A percentile compares a stretch with the other conserved stretches of the same genome.
Evolutionary conservation across 2,888 invertebrate species (phyloP).

Genomic region (Chaetoderma sp.): DNA sequence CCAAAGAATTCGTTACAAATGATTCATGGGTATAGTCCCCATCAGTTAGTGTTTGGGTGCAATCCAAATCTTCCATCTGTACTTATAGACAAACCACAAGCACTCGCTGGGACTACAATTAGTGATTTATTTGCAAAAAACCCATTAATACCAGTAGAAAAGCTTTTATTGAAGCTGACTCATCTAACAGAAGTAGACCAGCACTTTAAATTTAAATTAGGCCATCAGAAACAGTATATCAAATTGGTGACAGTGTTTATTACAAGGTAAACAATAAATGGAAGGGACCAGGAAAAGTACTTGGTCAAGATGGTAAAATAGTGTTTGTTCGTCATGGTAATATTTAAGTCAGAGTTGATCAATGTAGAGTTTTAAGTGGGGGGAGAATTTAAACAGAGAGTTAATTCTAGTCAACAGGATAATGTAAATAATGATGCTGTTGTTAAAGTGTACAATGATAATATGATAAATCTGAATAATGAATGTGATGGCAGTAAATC

Average conservation of each 20-base stretch:
- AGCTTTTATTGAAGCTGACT: constrained; percentile 18
- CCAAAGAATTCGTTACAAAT: constrained; percentile 1
- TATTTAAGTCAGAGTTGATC: constrained; percentile 20
- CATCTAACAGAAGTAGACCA: constrained; percentile 18
- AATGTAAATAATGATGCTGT: no score
- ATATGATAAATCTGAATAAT: no score
- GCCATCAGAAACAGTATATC: no score
- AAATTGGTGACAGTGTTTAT: no score
- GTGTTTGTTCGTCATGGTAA: constrained; percentile 29
- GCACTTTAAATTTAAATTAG: constrained; percentile 14
- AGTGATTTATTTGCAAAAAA: constrained; percentile 27
- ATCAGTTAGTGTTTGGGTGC: constrained; percentile 18
- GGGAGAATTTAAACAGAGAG: neutral
- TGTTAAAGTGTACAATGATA: no score
- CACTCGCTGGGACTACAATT: constrained; percentile 5
- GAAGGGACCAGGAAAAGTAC: no score
- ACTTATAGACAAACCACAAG: constrained; percentile 10
- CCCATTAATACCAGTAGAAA: constrained; percentile 21
- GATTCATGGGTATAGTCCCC: constrained; percentile 7
- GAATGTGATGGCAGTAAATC: no score
- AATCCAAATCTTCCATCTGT: constrained; percentile 19
- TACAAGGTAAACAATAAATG: constrained; percentile 18
- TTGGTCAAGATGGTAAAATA: no score
- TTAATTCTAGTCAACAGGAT: no score
- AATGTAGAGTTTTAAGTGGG: constrained; percentile 10